Conservation (phyloP, 2,113 vertebrate species). For the Suricata suricatta region DNA sequence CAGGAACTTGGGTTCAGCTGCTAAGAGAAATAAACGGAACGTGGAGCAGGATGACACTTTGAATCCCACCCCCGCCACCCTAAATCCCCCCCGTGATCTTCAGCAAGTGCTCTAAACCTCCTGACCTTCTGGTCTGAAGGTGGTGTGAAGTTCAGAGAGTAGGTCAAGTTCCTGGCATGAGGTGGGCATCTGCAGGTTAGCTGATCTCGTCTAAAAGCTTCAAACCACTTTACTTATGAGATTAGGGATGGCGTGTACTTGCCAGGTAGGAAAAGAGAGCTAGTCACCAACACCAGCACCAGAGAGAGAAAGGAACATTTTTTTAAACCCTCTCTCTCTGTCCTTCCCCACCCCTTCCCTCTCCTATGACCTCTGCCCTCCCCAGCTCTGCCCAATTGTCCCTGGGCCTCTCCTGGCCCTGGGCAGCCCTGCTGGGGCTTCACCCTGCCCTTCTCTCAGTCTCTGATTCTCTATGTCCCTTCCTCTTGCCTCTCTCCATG, state of each 20-base stretch:
- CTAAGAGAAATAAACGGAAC: background rate
- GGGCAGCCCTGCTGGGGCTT: background rate
- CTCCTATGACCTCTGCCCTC: background rate
- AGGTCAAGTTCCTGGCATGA: background rate
- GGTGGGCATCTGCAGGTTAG: background rate
- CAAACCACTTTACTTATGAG: background rate
- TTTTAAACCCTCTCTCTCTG: background rate
- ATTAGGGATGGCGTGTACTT: background rate
- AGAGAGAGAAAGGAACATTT: background rate
- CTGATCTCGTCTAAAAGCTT: background rate
- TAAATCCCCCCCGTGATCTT: background rate
- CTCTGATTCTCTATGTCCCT: background rate
- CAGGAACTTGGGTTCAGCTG: background rate
- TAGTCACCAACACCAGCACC: background rate
- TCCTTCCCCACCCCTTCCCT: background rate
- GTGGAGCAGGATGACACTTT: background rate
- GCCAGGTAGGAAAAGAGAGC: background rate
- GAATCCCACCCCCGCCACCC: background rate
- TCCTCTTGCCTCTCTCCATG: background rate
- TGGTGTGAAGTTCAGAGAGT: background rate
- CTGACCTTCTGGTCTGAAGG: background rate
- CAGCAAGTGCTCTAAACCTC: background rate
- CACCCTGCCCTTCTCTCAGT: background rate
- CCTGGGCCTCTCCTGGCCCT: background rate
- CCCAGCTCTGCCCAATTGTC: background rate